Evolutionary conservation across 2,113 vertebrate species (phyloP), one percentile per base, ranked within the genome.

Genomic region (Lagopus leucura): DNA sequence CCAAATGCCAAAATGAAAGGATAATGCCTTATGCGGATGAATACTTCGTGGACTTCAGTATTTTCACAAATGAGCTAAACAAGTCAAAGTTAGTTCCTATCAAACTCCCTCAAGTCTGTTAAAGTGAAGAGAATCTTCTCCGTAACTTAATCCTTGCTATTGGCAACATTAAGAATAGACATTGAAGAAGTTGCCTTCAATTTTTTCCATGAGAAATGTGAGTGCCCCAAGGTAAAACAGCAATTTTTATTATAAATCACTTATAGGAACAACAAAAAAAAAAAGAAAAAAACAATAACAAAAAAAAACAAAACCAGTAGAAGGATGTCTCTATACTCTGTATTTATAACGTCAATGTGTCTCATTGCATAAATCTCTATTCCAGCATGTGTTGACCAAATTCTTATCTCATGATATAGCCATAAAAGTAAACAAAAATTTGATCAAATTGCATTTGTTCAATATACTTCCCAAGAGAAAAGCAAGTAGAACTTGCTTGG

Each of bases 371-470:
- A 71, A 71, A 90, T 67, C 96, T 91, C 88, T 86, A 95, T 92
- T 88, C 50, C 72, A 85, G 79, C 50, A 52, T 1, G 4, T n/a
- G 22, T 25, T 89, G 67, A 95, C 55, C 82, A 84, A 96, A 95
- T 95, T 95, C 89, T 89, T 93, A 86, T 67, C 80, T 94, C 80
- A 87, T 70, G 66, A 94, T 86, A 93, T 13, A 89, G 79, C 94
- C 93, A 94, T 76, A 60, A 91, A 96, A 81, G 82, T 86, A 93
- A 94, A 66, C 77, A 84, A 90, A 86, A 92, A 75, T 92, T 71
- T 70, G 92, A 96, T 91, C 83, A 93, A 86, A 94, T 85, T 78
- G 88, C 17, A 93, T 97, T 96, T 94, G 74, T 71, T 96, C 86
- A 77, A 78, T 88, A 69, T 36, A 82, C 54, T 95, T 89, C 83